Conservation (phyloP, 53 echinoderm and acorn worm genomes). For the Astropecten irregularis region DNA sequence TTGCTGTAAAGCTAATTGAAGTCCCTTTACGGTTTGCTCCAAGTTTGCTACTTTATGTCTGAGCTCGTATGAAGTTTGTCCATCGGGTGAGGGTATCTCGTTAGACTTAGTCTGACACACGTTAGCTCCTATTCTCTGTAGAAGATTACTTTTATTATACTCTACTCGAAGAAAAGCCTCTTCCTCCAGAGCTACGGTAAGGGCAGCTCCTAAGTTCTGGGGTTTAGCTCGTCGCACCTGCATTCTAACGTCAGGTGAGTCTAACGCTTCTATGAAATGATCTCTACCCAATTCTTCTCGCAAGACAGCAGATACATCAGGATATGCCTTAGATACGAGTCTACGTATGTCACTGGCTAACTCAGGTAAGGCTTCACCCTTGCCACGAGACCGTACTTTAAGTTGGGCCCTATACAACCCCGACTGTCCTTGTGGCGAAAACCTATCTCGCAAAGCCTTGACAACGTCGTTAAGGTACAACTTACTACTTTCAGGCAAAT, state of each 20-base stretch:
- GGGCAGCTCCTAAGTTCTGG: neutral
- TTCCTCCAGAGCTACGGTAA: slow-evolving; percentile 32
- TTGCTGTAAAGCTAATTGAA: neutral
- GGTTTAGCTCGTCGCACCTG: slow-evolving; percentile 38
- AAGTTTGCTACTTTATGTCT: neutral
- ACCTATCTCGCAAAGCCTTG: neutral
- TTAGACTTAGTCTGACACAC: neutral
- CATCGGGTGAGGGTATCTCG: neutral
- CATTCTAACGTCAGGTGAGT: slow-evolving; percentile 7
- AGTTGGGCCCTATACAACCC: slow-evolving; percentile 13
- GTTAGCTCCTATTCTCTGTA: slow-evolving; percentile 3
- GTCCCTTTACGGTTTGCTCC: neutral
- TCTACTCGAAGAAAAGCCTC: slow-evolving; percentile 25
- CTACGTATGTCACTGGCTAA: slow-evolving; percentile 24
- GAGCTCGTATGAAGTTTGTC: neutral
- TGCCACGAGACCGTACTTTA: neutral
- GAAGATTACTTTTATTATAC: slow-evolving; percentile 6
- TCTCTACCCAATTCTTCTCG: slow-evolving; percentile 37
- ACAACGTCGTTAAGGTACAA: neutral
- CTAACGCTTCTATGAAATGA: slow-evolving; percentile 38
- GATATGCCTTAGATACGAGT: slow-evolving; percentile 32
- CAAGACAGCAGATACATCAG: neutral
- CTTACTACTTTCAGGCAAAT: slow-evolving; percentile 3
- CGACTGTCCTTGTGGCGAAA: slow-evolving; percentile 9
- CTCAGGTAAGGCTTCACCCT: slow-evolving; percentile 15